A percentile compares a stretch with the other conserved stretches of the same genome.
Conservation (phyloP, 2,797 vertebrate genomes). For the Mallotus villosus region DNA sequence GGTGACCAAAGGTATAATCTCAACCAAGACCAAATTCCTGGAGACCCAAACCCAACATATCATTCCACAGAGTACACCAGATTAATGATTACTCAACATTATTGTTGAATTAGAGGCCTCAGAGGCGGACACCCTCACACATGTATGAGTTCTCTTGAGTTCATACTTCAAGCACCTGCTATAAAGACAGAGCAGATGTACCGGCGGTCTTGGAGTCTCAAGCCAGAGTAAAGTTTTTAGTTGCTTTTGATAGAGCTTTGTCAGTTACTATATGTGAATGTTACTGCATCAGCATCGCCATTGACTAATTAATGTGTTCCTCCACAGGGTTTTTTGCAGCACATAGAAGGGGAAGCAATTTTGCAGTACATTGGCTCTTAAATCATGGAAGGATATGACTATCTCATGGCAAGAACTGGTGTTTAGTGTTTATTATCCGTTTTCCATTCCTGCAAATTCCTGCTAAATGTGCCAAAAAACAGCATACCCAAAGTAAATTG, state of each 20-base stretch:
- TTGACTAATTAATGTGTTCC: slow-evolving; percentile 7
- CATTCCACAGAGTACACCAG: no score
- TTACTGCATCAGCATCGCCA: background rate
- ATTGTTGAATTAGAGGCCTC: slow-evolving; percentile 33
- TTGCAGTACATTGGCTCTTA: slow-evolving; percentile 67
- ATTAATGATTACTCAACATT: slow-evolving; percentile 20
- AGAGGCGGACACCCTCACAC: no score
- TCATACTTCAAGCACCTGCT: background rate
- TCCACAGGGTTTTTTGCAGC: slow-evolving; percentile 57
- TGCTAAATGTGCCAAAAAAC: no score
- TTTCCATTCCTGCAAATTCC: no score
- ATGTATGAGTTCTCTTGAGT: background rate
- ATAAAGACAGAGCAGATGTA: background rate
- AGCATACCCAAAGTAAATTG: no score
- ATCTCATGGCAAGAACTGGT: slow-evolving; percentile 84
- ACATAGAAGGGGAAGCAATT: slow-evolving; percentile 33
- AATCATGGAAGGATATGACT: slow-evolving; percentile 81
- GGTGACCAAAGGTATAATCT: no score
- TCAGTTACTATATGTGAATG: background rate
- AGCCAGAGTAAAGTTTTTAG: background rate
- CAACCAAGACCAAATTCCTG: no score
- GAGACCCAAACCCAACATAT: no score
- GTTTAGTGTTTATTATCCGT: no score
- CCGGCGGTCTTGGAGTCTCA: background rate
- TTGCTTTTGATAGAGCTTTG: background rate